These are phyloP conservation scores for Ailurus styani DNA, from an alignment of 2,113 vertebrate genomes.

Conservation along the genomic window DNA sequence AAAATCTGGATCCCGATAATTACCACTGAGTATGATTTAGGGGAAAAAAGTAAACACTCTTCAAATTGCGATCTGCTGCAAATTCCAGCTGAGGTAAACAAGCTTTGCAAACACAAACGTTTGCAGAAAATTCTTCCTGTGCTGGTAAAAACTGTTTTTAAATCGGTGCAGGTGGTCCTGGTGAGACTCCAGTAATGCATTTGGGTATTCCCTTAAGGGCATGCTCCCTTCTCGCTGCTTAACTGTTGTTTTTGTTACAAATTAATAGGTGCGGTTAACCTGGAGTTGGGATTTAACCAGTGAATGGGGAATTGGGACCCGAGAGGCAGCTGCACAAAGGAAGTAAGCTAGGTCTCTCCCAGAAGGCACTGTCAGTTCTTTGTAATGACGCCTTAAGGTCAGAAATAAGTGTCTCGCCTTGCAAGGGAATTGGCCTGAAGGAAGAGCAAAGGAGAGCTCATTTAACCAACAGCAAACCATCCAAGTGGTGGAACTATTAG, in stretches of 20 bases:
- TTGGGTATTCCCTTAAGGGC: constrained; percentile 50
- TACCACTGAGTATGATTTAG: constrained; percentile 62
- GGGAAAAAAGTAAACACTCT: constrained; percentile 29
- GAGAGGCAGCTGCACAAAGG: neutral
- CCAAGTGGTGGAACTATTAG: neutral
- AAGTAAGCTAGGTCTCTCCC: neutral
- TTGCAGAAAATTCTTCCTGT: constrained; percentile 76
- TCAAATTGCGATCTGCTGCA: constrained; percentile 50
- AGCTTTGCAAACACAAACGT: constrained; percentile 68
- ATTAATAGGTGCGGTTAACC: constrained; percentile 60
- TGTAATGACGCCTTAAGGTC: constrained; percentile 7
- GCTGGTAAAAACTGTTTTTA: constrained; percentile 60
- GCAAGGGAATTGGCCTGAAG: constrained; percentile 43
- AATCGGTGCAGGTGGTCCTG: constrained; percentile 70
- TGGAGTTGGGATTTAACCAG: constrained; percentile 51
- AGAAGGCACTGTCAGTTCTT: constrained; percentile 25
- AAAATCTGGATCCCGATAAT: constrained; percentile 63
- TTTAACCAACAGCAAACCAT: constrained; percentile 46
- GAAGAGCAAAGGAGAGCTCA: constrained; percentile 48
- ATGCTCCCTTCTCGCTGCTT: constrained; percentile 30
- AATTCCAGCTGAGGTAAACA: constrained; percentile 75
- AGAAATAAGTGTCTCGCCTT: constrained; percentile 51
- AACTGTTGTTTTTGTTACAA: constrained; percentile 62
- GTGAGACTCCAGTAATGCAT: neutral
- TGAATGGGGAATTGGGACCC: constrained; percentile 41